Conservation (phyloP, 2,888 invertebrate species). For the Allophyes oxyacanthae region DNA sequence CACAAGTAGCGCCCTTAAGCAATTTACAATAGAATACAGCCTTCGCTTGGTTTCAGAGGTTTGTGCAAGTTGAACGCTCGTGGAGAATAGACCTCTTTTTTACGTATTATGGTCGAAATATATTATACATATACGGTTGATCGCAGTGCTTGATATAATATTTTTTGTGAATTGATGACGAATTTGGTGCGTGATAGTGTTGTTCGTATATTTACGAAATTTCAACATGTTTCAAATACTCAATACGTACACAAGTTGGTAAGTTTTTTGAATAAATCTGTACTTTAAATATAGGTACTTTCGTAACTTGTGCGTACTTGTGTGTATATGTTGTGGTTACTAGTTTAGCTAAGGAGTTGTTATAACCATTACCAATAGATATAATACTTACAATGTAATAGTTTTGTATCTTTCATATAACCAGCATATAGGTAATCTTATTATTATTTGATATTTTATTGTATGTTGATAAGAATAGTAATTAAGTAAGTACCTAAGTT, state of each 20-base stretch:
- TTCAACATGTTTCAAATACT: slow-evolving; percentile 46
- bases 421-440: too few species aligned
- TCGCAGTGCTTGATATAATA: slow-evolving; percentile 18
- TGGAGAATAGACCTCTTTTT: slow-evolving; percentile 63
- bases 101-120: slow-evolving; percentile 21
- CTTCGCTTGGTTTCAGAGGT: slow-evolving; percentile 67
- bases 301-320: not conserved
- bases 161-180: slow-evolving; percentile 31
- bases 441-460: too few species aligned
- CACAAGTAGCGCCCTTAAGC: slow-evolving; percentile 54
- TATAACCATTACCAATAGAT: too few species aligned
- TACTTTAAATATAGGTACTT: too few species aligned
- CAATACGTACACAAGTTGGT: slow-evolving; percentile 52
- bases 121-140: slow-evolving; percentile 16
- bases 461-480: too few species aligned
- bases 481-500: too few species aligned
- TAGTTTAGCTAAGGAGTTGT: too few species aligned
- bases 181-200: slow-evolving; percentile 49
- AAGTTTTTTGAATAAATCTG: too few species aligned
- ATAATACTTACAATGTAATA: too few species aligned
- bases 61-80: slow-evolving; percentile 71
- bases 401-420: too few species aligned
- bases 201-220: slow-evolving; percentile 9
- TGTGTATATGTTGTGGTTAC: too few species aligned
- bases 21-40: slow-evolving; percentile 68